Conservation (phyloP, 2,797 vertebrate species). For the Octomys mimax region DNA sequence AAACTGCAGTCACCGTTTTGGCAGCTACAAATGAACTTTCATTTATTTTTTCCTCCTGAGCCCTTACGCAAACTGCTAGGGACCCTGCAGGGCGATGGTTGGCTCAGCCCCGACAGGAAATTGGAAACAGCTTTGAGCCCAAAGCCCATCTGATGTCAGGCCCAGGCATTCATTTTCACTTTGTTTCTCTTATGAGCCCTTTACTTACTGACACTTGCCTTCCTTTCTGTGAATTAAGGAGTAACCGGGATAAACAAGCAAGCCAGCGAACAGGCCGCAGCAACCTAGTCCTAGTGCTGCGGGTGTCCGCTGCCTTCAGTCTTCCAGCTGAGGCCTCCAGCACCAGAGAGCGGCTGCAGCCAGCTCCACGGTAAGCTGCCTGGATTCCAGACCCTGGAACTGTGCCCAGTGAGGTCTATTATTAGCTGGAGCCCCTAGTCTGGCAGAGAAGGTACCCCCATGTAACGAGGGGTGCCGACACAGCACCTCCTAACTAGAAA, state of each 20-base stretch:
- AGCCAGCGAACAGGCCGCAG: neutral
- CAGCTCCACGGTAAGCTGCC: neutral
- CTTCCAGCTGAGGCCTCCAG: neutral
- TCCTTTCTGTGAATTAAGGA: slow-evolving; percentile 2
- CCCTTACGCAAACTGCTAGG: neutral
- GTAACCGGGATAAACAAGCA: slow-evolving; percentile 25
- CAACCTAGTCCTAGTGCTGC: neutral
- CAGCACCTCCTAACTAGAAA: neutral
- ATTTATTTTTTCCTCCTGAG: neutral
- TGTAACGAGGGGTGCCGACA: neutral
- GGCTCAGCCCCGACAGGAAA: slow-evolving; percentile 26
- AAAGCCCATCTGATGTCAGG: neutral
- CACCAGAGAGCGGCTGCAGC: neutral
- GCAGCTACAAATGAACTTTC: neutral
- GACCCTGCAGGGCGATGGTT: neutral
- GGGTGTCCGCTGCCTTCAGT: neutral
- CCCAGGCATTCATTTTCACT: neutral
- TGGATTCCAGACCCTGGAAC: neutral
- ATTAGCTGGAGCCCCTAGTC: neutral
- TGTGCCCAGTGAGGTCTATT: neutral
- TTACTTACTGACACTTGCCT: slow-evolving; percentile 41
- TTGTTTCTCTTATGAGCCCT: slow-evolving; percentile 46
- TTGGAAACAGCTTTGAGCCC: slow-evolving; percentile 11
- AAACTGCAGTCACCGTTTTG: slow-evolving; percentile 1
- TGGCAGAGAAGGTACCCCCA: neutral